These are phyloP conservation scores for Pteromalus puparum DNA, from an alignment of 1,140 invertebrate species.

Conservation along the genomic window DNA sequence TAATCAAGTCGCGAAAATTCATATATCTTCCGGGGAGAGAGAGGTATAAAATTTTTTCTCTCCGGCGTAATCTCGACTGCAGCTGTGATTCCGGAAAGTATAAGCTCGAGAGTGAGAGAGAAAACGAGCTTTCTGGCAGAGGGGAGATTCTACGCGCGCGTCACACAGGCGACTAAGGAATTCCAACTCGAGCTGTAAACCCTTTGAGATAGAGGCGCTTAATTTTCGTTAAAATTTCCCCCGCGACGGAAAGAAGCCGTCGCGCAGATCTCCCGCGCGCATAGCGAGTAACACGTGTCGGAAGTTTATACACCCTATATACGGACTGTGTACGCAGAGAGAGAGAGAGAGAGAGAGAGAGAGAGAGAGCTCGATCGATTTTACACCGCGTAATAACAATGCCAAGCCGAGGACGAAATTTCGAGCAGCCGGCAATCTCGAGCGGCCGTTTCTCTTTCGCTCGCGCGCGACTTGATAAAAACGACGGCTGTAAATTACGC, in stretches of 20 bases:
- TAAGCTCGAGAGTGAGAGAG: conserved; percentile 8
- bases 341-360: background rate
- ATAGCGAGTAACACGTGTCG: background rate
- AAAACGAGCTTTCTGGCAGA: background rate
- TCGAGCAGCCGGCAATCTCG: conserved; percentile 6
- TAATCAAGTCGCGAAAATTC: background rate
- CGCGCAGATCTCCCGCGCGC: too few relatives aligned
- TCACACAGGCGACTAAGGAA: background rate
- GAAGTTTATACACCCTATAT: background rate
- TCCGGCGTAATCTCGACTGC: background rate
- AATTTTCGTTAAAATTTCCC: background rate
- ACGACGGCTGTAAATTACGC: conserved; percentile 37
- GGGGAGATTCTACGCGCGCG: background rate
- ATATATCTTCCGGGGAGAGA: background rate
- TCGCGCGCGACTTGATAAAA: conserved; percentile 34
- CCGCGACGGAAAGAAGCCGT: background rate
- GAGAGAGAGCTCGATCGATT: background rate
- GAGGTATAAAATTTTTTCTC: background rate
- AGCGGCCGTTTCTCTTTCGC: conserved; percentile 19
- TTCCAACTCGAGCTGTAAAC: background rate
- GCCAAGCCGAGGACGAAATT: background rate
- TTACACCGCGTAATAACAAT: conserved; percentile 31
- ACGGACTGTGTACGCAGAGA: background rate
- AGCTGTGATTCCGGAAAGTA: background rate
- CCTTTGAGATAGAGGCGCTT: background rate